Conservation (phyloP, 2,888 invertebrate species). For the Platycnemis pennipes region DNA sequence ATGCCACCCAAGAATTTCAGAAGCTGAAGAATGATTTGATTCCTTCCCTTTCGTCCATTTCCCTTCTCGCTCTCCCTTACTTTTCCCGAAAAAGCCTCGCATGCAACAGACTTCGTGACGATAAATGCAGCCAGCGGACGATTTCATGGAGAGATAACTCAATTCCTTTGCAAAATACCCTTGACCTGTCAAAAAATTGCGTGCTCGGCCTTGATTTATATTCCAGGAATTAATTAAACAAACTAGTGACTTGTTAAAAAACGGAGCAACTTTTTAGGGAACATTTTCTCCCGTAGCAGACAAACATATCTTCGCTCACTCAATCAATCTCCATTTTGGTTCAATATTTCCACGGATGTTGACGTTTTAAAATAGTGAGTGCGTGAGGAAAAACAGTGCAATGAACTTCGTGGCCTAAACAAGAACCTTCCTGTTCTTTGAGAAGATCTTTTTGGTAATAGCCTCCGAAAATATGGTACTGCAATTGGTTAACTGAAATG, state of each 20-base stretch:
- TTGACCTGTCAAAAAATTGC: conserved; percentile 33
- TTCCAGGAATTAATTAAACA: conserved; percentile 21
- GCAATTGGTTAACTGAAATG: too few species aligned
- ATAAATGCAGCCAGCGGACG: conserved; percentile 31
- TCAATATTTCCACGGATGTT: background rate
- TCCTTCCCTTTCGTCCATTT: background rate
- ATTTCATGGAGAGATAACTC: conserved; percentile 37
- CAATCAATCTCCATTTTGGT: conserved; percentile 12
- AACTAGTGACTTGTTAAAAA: background rate
- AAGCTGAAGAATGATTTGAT: background rate
- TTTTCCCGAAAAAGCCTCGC: background rate
- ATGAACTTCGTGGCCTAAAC: too few species aligned
- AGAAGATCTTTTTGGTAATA: too few species aligned
- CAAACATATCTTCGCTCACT: background rate
- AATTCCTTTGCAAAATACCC: conserved; percentile 42
- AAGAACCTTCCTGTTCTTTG: too few species aligned
- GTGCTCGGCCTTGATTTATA: conserved; percentile 16
- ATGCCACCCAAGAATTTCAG: background rate
- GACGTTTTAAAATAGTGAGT: background rate
- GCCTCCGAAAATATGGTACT: too few species aligned
- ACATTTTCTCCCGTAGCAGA: background rate
- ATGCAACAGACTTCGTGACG: conserved; percentile 52
- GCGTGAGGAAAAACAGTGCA: too few species aligned
- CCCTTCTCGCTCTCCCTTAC: background rate
- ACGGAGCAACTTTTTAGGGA: background rate